Evolutionary conservation across 2,797 vertebrate species (phyloP).

Genomic region (Oreochromis grahami): DNA sequence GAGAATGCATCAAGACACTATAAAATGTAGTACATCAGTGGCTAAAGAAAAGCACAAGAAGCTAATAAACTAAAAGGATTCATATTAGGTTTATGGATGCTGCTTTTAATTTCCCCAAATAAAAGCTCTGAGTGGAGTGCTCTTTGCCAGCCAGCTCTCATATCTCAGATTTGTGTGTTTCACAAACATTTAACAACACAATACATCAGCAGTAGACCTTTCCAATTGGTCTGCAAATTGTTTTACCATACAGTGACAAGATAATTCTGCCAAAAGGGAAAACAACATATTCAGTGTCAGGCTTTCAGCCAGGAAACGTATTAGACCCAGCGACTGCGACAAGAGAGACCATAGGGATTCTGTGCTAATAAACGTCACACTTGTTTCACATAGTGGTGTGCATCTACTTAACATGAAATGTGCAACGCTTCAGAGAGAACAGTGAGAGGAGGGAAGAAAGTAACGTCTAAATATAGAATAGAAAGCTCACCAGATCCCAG

Average conservation of each 20-base stretch:
- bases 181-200: background rate
- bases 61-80: background rate
- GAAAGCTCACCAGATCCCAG: background rate
- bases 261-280: background rate
- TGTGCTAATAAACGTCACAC: background rate
- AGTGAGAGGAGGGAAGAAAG: background rate
- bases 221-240: background rate
- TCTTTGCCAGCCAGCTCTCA: background rate
- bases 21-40: accelerated
- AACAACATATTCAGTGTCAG: background rate
- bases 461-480: background rate
- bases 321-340: background rate
- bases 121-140: background rate
- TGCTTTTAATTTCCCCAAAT: background rate
- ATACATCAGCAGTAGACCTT: background rate
- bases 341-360: background rate
- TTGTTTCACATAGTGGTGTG: background rate
- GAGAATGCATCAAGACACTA: no score
- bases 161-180: background rate
- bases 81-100: background rate
- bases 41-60: background rate
- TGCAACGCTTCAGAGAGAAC: background rate
- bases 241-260: background rate
- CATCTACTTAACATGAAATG: background rate
- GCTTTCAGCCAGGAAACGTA: background rate